phyloP scores from a whole-genome alignment of 2,797 vertebrate species.

The Emys orbicularis region DNA sequence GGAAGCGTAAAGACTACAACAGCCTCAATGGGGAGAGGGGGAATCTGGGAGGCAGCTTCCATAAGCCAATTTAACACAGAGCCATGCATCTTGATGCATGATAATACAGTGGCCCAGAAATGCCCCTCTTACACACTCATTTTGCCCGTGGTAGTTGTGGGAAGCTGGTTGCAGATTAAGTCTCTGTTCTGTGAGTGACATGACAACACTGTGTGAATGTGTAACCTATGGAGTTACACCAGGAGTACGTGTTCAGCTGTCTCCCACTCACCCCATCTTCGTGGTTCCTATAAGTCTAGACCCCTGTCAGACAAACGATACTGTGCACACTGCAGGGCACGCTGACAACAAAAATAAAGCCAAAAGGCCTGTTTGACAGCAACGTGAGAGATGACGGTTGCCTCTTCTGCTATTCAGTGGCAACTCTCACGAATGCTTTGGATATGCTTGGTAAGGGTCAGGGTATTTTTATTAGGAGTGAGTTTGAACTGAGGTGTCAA shows the following conservation, averaged over 20 bases:
- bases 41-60: conserved; percentile 71
- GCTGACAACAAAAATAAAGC: rapidly evolving
- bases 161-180: conserved; percentile 54
- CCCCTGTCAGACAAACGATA: background rate
- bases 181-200: conserved; percentile 25
- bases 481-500: background rate
- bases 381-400: rapidly evolving
- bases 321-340: rapidly evolving
- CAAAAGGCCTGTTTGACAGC: background rate
- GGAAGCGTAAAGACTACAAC: conserved; percentile 43
- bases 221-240: background rate
- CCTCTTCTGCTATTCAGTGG: background rate
- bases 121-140: conserved; percentile 23
- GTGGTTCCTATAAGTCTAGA: rapidly evolving
- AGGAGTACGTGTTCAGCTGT: background rate
- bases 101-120: conserved; percentile 67
- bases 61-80: conserved; percentile 53
- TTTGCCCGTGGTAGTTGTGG: conserved; percentile 35
- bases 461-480: background rate
- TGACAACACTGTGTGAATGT: conserved; percentile 6
- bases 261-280: background rate
- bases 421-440: background rate
- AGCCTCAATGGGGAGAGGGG: conserved; percentile 48
- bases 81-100: conserved; percentile 54
- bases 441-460: background rate